phyloP scores from a whole-genome alignment of 1,140 invertebrate species.

The Lycorma delicatula region DNA sequence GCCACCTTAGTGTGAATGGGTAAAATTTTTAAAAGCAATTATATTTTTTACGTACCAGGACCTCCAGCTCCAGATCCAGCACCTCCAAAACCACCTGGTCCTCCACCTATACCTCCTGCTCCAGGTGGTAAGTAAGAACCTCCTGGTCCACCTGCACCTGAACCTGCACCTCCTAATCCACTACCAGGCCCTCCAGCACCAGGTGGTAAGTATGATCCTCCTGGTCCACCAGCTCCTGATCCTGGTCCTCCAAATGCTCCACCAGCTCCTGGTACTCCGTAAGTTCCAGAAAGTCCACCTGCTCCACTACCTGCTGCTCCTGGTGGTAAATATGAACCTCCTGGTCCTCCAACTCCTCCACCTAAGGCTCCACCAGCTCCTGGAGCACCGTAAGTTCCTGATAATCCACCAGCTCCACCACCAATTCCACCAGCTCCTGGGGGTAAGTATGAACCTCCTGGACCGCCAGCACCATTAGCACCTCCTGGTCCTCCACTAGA shows the following conservation, averaged over 20 bases:
- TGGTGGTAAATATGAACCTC: neutral
- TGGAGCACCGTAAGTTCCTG: neutral
- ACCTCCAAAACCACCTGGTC: neutral
- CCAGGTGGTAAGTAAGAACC: neutral
- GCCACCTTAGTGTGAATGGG: no score
- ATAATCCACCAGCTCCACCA: neutral
- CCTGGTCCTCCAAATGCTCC: neutral
- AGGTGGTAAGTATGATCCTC: neutral
- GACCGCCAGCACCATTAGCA: neutral
- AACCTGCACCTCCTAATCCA: neutral
- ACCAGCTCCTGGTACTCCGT: neutral
- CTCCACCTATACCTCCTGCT: neutral
- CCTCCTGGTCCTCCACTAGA: neutral
- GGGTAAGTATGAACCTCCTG: neutral
- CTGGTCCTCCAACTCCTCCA: neutral
- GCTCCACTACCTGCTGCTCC: neutral
- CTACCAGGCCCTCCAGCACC: neutral
- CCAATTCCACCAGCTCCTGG: neutral
- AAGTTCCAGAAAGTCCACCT: neutral
- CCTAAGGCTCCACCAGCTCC: neutral
- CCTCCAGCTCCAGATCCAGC: neutral
- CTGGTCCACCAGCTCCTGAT: neutral
- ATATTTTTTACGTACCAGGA: no score
- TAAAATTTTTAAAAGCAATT: no score
- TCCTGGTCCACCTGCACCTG: conserved; percentile 1